Base-by-base conservation (phyloP, 2,888 invertebrate genomes). In the Cosmorhoe ocellata region DNA sequence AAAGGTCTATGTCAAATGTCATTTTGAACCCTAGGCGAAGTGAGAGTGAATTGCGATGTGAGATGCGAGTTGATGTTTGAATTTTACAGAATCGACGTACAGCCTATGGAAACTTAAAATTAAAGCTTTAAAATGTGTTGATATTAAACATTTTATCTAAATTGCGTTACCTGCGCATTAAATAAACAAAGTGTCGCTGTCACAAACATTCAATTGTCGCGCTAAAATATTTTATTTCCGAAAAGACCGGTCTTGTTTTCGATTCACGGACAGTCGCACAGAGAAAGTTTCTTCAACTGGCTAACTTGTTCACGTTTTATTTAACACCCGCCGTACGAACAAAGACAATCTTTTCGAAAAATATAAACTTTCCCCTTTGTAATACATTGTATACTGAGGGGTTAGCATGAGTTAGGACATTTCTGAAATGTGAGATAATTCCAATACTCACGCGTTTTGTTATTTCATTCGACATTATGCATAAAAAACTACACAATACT, bases 301-400 rank as follows among this genome's bases (percentile, higher is more conserved):
- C 67, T 66, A 75, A 76, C 74, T 73, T 61, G 67, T 64, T 59
- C 64, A 62, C 68, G 72, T 79, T 74, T 71, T 71, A 69, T 72
- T 72, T 74, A 69, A 75, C 74, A 69, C 71, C 49, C 52, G 58
- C 39, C 45, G 61, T 63, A 64, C 57, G 45, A 69, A 73, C 66
- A 69, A 71, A 77, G 71, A 74, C 63, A 70, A 56, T 58, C 24
- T 44, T 66, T 48, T 73, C 69, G 51, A 71, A 79, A n/a, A 81
- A 77, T 76, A 74, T 70, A 72, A 76, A 67, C 63, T 71, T 71
- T 71, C 72, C 73, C 76, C 77, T 76, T 70, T 66, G 54, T 66
- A 31, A 24, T 61, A 55, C 65, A 3, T 42, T 42, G 9, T 10
- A 10, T 34, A 26, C 13, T 18, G 27, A 9, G 6, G 11, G 9